phyloP scores from a whole-genome alignment of 2,888 invertebrate genomes.

The Malthinus seriepunctatus region DNA sequence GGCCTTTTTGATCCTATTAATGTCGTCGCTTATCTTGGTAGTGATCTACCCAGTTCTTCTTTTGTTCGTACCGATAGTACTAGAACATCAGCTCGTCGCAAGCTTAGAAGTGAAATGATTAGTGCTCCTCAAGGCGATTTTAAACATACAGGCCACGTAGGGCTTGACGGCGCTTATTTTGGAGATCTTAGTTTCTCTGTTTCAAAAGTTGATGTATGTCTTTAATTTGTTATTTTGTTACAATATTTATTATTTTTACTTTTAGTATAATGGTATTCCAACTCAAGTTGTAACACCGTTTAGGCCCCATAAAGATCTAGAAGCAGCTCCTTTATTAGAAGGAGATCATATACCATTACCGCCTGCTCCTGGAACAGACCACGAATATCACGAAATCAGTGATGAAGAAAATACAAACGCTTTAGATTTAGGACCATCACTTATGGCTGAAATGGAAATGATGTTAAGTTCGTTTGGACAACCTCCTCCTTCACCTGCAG shows the following conservation, averaged over 20 bases:
- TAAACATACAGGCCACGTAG: constrained; percentile 94
- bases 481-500: constrained; percentile 41
- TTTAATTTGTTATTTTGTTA: not conserved
- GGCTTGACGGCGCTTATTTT: constrained; percentile 95
- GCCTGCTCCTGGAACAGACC: constrained; percentile 58
- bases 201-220: constrained; percentile 52
- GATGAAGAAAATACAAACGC: constrained; percentile 70
- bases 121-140: constrained; percentile 96
- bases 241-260: constrained; percentile 10
- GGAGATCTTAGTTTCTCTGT: constrained; percentile 85
- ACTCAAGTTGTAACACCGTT: constrained; percentile 88
- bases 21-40: constrained; percentile 84
- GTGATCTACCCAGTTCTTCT: constrained; percentile 66
- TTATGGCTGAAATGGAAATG: constrained; percentile 88
- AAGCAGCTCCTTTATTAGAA: constrained; percentile 66
- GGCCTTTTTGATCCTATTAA: constrained; percentile 90
- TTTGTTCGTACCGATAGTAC: constrained; percentile 63
- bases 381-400: constrained; percentile 83
- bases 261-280: constrained; percentile 76
- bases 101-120: constrained; percentile 89
- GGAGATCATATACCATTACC: constrained; percentile 48
- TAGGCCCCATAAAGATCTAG: constrained; percentile 83
- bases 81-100: constrained; percentile 63
- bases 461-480: constrained; percentile 72
- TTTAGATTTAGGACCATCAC: constrained; percentile 83